phyloP scores from a whole-genome alignment of 2,797 vertebrate species.

The Enteromius unitaeniatus region DNA sequence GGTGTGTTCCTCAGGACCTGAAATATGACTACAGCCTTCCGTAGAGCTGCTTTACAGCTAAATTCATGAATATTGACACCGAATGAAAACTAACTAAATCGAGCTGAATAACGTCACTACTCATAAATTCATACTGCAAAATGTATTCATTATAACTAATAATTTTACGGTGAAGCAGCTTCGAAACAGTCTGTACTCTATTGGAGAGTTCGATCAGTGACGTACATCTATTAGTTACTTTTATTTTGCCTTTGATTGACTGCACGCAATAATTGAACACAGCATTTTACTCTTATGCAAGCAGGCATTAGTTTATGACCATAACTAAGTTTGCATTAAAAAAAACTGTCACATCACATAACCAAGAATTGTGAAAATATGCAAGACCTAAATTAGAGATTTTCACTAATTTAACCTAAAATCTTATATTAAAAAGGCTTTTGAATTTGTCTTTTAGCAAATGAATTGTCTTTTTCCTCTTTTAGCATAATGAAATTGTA shows the following conservation, averaged over 20 bases:
- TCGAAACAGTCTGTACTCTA: not conserved
- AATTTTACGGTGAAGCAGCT: not conserved
- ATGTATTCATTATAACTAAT: too few relatives aligned
- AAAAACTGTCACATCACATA: not conserved
- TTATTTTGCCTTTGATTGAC: not conserved
- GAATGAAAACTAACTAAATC: not conserved
- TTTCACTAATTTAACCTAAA: not conserved
- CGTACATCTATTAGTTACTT: too few relatives aligned
- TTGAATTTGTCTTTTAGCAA: too few relatives aligned
- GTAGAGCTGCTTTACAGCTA: not conserved
- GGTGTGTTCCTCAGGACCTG: too few relatives aligned
- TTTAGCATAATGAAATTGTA: not conserved
- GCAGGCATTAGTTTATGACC: not conserved
- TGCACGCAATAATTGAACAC: not conserved
- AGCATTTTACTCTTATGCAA: not conserved
- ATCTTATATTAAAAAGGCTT: not conserved
- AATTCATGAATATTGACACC: not conserved
- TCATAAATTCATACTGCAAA: not conserved
- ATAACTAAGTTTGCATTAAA: not conserved
- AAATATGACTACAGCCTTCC: too few relatives aligned
- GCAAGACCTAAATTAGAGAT: not conserved
- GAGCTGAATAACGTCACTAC: not conserved
- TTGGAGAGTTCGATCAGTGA: not conserved
- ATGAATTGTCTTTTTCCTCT: too few relatives aligned
- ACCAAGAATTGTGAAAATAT: not conserved